phyloP scores from a whole-genome alignment of 2,888 invertebrate species.

The Ephialtes manifestator region DNA sequence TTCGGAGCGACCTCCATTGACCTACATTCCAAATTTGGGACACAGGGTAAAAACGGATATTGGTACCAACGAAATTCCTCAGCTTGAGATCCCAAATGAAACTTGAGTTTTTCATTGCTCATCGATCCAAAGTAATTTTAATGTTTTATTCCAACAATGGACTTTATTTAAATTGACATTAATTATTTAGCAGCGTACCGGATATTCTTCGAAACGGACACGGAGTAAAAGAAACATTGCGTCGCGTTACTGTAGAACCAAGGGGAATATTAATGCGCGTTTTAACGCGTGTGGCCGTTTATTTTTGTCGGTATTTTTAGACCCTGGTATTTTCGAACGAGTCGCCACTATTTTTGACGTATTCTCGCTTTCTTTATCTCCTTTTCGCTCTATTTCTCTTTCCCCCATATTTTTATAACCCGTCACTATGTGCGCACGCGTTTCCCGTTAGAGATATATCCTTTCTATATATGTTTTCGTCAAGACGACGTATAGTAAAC shows the following conservation, averaged over 20 bases:
- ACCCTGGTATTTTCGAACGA: slow-evolving; percentile 82
- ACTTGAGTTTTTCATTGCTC: neutral
- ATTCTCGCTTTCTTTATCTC: slow-evolving; percentile 34
- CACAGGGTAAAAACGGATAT: slow-evolving; percentile 31
- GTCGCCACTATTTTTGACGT: slow-evolving; percentile 80
- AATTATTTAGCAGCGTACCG: neutral
- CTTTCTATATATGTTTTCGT: neutral
- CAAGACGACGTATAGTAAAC: neutral
- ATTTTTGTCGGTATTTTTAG: slow-evolving; percentile 83
- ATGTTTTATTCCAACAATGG: neutral
- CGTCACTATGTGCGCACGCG: slow-evolving; percentile 4
- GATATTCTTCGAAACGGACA: neutral
- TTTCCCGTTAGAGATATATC: slow-evolving; percentile 7
- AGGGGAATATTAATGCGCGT: slow-evolving; percentile 82
- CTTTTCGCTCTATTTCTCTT: slow-evolving; percentile 19
- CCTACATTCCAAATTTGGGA: slow-evolving; percentile 45
- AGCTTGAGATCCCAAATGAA: slow-evolving; percentile 2
- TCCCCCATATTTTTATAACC: slow-evolving; percentile 23
- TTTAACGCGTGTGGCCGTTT: slow-evolving; percentile 84
- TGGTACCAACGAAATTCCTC: slow-evolving; percentile 15
- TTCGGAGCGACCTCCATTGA: slow-evolving; percentile 39
- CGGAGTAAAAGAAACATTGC: slow-evolving; percentile 10
- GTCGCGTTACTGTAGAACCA: slow-evolving; percentile 46
- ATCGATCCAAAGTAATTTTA: neutral
- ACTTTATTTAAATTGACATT: neutral